These are phyloP conservation scores for Plodia interpunctella DNA, from an alignment of 1,140 invertebrate species.

Conservation along the genomic window DNA sequence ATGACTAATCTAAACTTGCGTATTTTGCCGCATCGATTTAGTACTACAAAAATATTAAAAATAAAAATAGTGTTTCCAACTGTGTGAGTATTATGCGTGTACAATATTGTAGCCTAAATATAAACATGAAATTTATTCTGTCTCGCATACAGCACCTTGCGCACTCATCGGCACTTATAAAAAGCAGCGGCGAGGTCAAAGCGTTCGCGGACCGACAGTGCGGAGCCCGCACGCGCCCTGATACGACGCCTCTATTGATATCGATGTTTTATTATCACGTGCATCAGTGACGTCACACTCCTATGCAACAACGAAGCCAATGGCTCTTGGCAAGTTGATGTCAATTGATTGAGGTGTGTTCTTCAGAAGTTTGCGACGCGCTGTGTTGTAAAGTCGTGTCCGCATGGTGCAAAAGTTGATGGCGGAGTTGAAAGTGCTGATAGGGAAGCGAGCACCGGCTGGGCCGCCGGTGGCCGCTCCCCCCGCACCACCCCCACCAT, in stretches of 20 bases:
- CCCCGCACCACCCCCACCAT: constrained; percentile 35
- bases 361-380: constrained; percentile 53
- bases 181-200: constrained; percentile 67
- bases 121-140: constrained; percentile 54
- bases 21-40: neutral
- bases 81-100: constrained; percentile 32
- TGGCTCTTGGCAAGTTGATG: constrained; percentile 59
- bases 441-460: constrained; percentile 66
- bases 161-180: constrained; percentile 71
- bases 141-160: constrained; percentile 57
- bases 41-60: too few relatives aligned
- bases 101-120: constrained; percentile 54
- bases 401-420: constrained; percentile 72
- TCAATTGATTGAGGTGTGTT: constrained; percentile 50
- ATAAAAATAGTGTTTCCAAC: neutral
- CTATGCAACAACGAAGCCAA: constrained; percentile 59
- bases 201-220: constrained; percentile 53
- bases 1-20: neutral
- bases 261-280: constrained; percentile 60
- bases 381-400: constrained; percentile 50
- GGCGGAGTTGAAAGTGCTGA: constrained; percentile 72
- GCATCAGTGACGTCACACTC: constrained; percentile 53
- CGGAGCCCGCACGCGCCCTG: constrained; percentile 55
- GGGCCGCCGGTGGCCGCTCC: constrained; percentile 36
- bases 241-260: constrained; percentile 58